These are phyloP conservation scores for Brienomyrus longianalis DNA, from an alignment of 2,113 vertebrate species.

Conservation along the genomic window DNA sequence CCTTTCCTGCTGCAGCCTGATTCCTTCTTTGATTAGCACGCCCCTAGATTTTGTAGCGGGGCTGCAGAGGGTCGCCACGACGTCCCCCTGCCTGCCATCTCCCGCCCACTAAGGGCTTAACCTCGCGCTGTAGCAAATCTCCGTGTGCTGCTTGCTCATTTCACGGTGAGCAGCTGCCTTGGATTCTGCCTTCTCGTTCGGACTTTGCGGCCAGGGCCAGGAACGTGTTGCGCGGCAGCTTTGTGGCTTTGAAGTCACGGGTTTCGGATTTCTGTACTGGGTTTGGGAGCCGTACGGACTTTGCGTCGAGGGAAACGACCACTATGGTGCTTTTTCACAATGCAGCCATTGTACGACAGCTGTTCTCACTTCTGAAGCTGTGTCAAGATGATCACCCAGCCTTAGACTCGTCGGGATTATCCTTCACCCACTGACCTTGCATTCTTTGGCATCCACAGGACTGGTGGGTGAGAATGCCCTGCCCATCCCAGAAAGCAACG, in stretches of 20 bases:
- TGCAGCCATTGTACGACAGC: slow-evolving; percentile 42
- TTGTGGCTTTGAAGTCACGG: background rate
- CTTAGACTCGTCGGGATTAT: slow-evolving; percentile 38
- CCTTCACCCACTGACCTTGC: background rate
- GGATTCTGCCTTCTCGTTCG: background rate
- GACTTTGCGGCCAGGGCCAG: background rate
- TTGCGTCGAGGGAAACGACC: background rate
- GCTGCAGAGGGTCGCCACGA: no score
- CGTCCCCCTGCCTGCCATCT: background rate
- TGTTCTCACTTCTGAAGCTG: slow-evolving; percentile 51
- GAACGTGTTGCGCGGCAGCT: background rate
- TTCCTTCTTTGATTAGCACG: background rate
- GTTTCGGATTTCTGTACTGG: background rate
- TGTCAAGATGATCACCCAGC: slow-evolving; percentile 45
- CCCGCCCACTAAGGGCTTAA: slow-evolving; percentile 4
- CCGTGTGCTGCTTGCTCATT: background rate
- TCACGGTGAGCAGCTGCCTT: background rate
- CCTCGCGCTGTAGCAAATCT: background rate
- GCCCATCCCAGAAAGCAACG: slow-evolving; percentile 83
- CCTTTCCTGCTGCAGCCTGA: background rate
- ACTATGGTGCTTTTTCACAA: background rate
- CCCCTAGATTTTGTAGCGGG: slow-evolving; percentile 7
- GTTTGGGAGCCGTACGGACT: background rate
- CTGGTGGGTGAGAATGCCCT: slow-evolving; percentile 77
- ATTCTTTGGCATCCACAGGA: slow-evolving; percentile 57